Percentiles rank a stretch among this genome's conserved stretches.
Evolutionary conservation across 2,888 invertebrate genomes (phyloP).

Genomic region (Elysia crispata): DNA sequence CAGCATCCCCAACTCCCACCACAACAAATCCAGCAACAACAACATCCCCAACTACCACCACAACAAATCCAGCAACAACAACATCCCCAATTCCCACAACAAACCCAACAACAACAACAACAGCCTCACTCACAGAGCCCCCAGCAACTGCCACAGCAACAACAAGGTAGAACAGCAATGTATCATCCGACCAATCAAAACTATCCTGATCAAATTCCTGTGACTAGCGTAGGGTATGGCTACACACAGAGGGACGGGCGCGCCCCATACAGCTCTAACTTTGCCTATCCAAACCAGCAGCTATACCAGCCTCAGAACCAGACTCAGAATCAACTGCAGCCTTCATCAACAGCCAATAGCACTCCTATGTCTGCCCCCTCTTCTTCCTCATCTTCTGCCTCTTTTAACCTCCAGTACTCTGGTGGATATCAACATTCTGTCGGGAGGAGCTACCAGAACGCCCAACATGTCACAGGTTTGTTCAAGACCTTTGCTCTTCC

Average conservation of each 20-base stretch:
- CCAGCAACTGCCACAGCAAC: slow-evolving; percentile 44
- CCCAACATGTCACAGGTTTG: slow-evolving; percentile 12
- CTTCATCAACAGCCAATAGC: slow-evolving; percentile 20
- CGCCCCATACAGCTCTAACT: not conserved
- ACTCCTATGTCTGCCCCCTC: not conserved
- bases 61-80: not conserved
- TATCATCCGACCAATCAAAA: no score
- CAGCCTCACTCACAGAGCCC: no score
- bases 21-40: slow-evolving; percentile 1
- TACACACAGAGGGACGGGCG: not conserved
- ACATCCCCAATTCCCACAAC: slow-evolving; percentile 54
- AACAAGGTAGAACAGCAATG: slow-evolving; percentile 18
- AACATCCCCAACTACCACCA: not conserved
- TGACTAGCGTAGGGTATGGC: slow-evolving; percentile 36
- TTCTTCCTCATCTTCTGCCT: not conserved
- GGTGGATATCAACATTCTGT: slow-evolving; percentile 38
- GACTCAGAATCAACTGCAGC: slow-evolving; percentile 7
- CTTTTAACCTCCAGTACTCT: slow-evolving; percentile 1
- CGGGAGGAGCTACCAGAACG: slow-evolving; percentile 31
- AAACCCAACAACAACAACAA: slow-evolving; percentile 59
- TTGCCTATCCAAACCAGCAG: slow-evolving; percentile 34
- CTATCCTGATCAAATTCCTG: not conserved
- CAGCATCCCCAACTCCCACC: not conserved
- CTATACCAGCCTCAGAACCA: not conserved
- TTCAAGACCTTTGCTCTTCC: no score